Base-by-base conservation (phyloP, 2,888 invertebrate genomes). In the Trypoxylon attenuatum region DNA sequence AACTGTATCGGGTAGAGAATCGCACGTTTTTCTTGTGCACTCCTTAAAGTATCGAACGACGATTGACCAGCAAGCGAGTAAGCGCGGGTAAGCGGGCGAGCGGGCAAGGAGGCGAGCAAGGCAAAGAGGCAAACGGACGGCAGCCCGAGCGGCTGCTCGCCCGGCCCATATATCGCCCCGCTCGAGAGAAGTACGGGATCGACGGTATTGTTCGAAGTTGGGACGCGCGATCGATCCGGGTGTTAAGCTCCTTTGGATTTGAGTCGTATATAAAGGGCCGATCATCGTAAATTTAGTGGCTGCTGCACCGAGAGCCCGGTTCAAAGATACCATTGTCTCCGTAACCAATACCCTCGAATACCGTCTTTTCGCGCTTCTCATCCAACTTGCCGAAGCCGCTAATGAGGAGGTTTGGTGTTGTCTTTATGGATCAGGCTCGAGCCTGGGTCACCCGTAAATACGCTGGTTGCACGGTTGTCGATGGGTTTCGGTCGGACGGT, bases 381-480 rank as follows among this genome's bases (percentile, higher is more conserved):
- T n/a, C n/a, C 13, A 33, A 33, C n/a, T 13, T 33, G 45, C 22
- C 54, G 57, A 25, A 13, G 46, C 56, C 27, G 65, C 64, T 73
- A 76, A 75, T 55, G 72, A 74, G 68, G 55, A 62, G 47, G 63
- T n/a, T n/a, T n/a, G 55, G 59, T 71, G 67, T 76, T 60, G 70
- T 71, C 67, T 73, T 77, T 70, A 57, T 61, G 68, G 64, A 77
- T 77, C 75, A 75, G 62, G 67, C 64, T 43, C 50, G 61, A 67
- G 67, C 62, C n/a, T n/a, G n/a, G n/a, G n/a, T n/a, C 65, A 70
- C 59, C 65, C 67, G 53, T 56, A 68, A 65, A 58, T 56, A 65
- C 52, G 49, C 54, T 52, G 53, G 46, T 57, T 62, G 46, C 53
- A 50, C 46, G 58, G 27, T 50, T 52, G 58, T 21, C 61, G n/a